Base-by-base conservation (phyloP, 2,888 invertebrate species). In the Odontocolon sp. region DNA sequence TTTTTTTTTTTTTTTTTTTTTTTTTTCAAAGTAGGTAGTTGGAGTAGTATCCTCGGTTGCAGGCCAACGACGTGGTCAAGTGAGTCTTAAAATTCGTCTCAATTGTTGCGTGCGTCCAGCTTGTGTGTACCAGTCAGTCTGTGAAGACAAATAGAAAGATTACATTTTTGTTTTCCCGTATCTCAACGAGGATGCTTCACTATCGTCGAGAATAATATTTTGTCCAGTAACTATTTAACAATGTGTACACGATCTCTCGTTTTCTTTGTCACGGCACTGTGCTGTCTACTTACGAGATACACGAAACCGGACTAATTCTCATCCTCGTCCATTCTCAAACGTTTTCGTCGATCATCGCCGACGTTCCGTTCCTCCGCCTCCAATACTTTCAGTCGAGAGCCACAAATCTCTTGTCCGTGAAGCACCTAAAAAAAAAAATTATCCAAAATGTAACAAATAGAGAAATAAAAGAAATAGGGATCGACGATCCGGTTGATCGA, bases 321-420 rank as follows among this genome's bases (percentile, higher is more conserved):
- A 47, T 89, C 89, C 75, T 90, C 90, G 52, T 90, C 90, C 86
- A 89, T 87, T 83, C 88, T 84, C 70, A 90, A 76, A 77, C 90
- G 87, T 82, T 90, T 90, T 80, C 90, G 87, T 52, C 90, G 87
- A 79, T 90, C 90, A 8, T 89, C 89, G 16, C 88, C 87, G 2
- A 87, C 85, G 61, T 89, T 90, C n/a, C 90, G 93, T 81, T 96
- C 96, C 85, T 97, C 97, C 0, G 98, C 98, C 88, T 96, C 95
- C 90, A 98, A 91, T 3, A 98, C 98, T 92, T 97, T 96, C 63
- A 98, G 92, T 77, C 96, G 93, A 21, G 96, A 94, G 21, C 97
- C 97, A 85, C 95, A 96, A 71, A 98, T 93, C 89, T 97, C 97
- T 74, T 97, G 96, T 6, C 97, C 97, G 88, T 98, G 97, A 50